These are phyloP conservation scores for Callyntrura guangdongensis DNA, from an alignment of 2,888 invertebrate species.

Conservation along the genomic window DNA sequence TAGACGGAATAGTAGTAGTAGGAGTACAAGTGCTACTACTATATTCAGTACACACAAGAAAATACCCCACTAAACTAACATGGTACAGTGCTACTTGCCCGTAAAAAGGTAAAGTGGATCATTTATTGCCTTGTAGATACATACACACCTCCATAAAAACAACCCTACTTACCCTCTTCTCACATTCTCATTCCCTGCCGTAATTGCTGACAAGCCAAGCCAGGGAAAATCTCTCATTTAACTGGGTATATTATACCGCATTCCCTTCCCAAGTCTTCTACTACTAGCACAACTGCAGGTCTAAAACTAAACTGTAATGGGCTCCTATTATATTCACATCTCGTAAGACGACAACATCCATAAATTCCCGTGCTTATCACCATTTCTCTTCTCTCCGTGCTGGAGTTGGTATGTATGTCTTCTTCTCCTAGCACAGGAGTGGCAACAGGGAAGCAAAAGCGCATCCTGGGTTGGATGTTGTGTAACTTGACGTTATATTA, in stretches of 20 bases:
- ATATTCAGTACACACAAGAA: not conserved
- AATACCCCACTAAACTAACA: no score
- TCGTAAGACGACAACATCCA: constrained; percentile 70
- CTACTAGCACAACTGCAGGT: not conserved
- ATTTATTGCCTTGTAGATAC: constrained; percentile 34
- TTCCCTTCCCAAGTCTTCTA: no score
- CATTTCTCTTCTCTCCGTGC: constrained; percentile 17
- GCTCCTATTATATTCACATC: constrained; percentile 72
- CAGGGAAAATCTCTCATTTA: constrained; percentile 55
- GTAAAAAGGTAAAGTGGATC: constrained; percentile 51
- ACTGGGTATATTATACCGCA: not conserved
- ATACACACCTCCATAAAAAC: constrained; percentile 39
- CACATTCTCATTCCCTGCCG: not conserved
- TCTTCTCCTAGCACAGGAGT: not conserved
- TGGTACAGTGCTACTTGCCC: not conserved
- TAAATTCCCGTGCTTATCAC: constrained; percentile 75
- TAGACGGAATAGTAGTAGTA: no score
- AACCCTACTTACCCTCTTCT: constrained; percentile 54
- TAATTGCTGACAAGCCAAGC: not conserved
- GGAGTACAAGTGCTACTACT: no score
- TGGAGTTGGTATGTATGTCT: not conserved
- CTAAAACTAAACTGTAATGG: constrained; percentile 30
- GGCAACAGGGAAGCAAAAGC: not conserved
- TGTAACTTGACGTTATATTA: not conserved
- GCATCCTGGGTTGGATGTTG: constrained; percentile 14